phyloP scores from a whole-genome alignment of 2,888 invertebrate species.

The Arctia plantaginis region DNA sequence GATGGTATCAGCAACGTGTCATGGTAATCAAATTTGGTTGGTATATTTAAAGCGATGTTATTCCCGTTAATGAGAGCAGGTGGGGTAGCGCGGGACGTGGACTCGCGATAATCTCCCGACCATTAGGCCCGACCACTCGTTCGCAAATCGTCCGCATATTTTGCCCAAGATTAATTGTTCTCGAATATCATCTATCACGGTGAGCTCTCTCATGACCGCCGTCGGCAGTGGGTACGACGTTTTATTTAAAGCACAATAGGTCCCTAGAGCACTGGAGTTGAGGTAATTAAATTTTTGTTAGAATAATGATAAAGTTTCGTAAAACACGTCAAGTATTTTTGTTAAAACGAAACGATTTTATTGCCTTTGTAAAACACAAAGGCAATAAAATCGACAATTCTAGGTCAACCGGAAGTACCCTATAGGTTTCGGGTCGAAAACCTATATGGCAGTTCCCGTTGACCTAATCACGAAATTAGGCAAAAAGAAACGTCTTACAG shows the following conservation, averaged over 20 bases:
- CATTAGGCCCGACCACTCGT: constrained; percentile 85
- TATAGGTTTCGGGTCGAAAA: no score
- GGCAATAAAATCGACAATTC: no score
- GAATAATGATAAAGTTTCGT: constrained; percentile 62
- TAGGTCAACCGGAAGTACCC: no score
- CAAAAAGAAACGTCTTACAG: no score
- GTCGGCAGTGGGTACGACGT: constrained; percentile 83
- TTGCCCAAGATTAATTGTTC: constrained; percentile 86
- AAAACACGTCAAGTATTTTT: constrained; percentile 59
- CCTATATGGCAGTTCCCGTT: no score
- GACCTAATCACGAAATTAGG: no score
- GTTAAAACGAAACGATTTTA: constrained; percentile 48
- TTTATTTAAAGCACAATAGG: constrained; percentile 82
- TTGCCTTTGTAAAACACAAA: no score
- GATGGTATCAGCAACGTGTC: constrained; percentile 37
- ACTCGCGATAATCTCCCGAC: constrained; percentile 82
- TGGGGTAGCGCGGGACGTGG: constrained; percentile 67
- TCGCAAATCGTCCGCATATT: constrained; percentile 87
- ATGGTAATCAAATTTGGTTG: constrained; percentile 46
- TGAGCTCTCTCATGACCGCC: constrained; percentile 83
- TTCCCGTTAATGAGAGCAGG: constrained; percentile 79
- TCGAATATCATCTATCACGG: constrained; percentile 86
- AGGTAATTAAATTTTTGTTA: constrained; percentile 79
- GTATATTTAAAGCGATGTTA: constrained; percentile 63
- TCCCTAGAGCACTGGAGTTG: constrained; percentile 69